phyloP scores from a whole-genome alignment of 1,140 invertebrate species.

The Tenebrio molitor region DNA sequence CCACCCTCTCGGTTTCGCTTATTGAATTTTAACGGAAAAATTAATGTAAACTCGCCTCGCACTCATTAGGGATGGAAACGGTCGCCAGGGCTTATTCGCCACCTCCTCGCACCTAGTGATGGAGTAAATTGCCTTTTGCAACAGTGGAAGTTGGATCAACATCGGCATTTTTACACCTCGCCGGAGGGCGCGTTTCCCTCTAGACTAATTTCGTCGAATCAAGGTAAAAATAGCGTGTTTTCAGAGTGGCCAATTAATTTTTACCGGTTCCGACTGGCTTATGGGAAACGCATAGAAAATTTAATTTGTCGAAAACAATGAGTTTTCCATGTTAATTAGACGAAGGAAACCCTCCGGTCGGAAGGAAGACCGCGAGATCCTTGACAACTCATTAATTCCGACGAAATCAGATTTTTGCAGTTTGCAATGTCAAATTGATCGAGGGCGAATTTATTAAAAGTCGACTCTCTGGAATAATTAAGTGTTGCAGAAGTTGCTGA shows the following conservation, averaged over 20 bases:
- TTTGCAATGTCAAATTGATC: too few relatives aligned
- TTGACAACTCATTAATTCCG: neutral
- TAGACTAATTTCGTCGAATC: neutral
- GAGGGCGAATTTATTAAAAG: too few relatives aligned
- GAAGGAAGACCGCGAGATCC: neutral
- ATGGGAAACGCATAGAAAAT: conserved; percentile 3
- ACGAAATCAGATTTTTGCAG: neutral
- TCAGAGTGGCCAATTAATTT: neutral
- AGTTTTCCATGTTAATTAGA: neutral
- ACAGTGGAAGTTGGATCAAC: neutral
- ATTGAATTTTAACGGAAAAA: neutral
- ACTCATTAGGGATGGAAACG: neutral
- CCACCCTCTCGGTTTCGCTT: too few relatives aligned
- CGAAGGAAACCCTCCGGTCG: neutral
- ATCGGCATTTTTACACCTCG: neutral
- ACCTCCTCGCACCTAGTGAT: neutral
- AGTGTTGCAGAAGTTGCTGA: too few relatives aligned
- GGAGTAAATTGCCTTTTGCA: neutral
- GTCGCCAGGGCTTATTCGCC: neutral
- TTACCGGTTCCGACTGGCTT: neutral
- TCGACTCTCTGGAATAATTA: too few relatives aligned
- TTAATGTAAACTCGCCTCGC: neutral
- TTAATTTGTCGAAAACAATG: neutral
- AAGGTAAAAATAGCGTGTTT: neutral
- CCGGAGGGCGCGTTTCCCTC: neutral